Conservation (phyloP, 2,888 invertebrate genomes). For the Agrilus cyanescens region DNA sequence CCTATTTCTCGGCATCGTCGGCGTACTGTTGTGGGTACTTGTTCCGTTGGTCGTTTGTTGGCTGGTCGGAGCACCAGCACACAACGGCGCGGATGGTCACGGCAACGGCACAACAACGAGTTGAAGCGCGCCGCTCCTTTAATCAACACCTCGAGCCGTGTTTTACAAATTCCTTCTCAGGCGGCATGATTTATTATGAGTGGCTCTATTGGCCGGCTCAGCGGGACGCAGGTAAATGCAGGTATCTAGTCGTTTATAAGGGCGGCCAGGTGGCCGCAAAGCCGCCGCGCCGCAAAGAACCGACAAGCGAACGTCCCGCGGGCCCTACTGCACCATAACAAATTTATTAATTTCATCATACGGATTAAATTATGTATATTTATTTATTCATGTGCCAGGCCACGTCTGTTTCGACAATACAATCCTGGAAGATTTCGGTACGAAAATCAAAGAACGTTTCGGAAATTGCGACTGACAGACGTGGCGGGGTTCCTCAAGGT, state of each 20-base stretch:
- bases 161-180: constrained; percentile 35
- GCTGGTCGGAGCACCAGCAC: too few species aligned
- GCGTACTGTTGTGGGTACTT: too few species aligned
- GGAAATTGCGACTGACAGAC: too few species aligned
- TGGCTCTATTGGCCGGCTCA: constrained; percentile 34
- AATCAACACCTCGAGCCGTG: constrained; percentile 35
- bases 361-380: constrained; percentile 10
- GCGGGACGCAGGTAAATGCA: constrained; percentile 29
- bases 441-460: too few species aligned
- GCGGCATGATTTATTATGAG: constrained; percentile 35
- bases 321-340: constrained; percentile 26
- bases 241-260: constrained; percentile 27
- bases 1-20: too few species aligned
- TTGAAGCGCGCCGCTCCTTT: constrained; percentile 30
- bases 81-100: too few species aligned
- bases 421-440: background rate
- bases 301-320: constrained; percentile 21
- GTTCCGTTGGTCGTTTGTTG: too few species aligned
- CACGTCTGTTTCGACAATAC: background rate
- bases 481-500: too few species aligned
- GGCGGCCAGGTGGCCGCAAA: constrained; percentile 27
- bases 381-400: constrained; percentile 10
- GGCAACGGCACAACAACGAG: constrained; percentile 9
- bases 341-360: constrained; percentile 24
- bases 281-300: constrained; percentile 23